These are phyloP conservation scores for Thaumatotibia leucotreta DNA, from an alignment of 1,140 invertebrate genomes.

Conservation along the genomic window DNA sequence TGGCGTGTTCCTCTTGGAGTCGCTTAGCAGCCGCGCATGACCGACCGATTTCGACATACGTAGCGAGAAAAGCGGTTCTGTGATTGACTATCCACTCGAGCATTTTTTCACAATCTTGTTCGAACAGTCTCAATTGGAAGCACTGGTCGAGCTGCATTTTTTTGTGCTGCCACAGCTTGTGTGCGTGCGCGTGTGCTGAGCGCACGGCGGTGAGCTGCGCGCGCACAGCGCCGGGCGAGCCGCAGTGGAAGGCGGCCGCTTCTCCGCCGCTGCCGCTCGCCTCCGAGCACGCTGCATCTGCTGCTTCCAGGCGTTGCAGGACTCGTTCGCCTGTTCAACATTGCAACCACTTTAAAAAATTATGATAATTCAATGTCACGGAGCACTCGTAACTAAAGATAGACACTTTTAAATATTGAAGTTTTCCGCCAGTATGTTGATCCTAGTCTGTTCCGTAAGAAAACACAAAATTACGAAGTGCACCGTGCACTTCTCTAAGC, in stretches of 20 bases:
- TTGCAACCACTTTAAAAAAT: slow-evolving; percentile 15
- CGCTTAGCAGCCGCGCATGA: slow-evolving; percentile 95
- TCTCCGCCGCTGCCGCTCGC: slow-evolving; percentile 70
- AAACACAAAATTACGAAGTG: not conserved
- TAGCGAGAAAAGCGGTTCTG: slow-evolving; percentile 94
- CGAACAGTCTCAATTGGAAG: slow-evolving; percentile 95
- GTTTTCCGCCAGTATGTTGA: too few relatives aligned
- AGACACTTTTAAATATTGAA: too few relatives aligned
- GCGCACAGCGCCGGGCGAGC: slow-evolving; percentile 57
- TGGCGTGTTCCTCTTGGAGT: slow-evolving; percentile 95
- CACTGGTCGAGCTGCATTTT: slow-evolving; percentile 96
- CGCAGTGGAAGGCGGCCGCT: slow-evolving; percentile 68
- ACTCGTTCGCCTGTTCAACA: slow-evolving; percentile 72
- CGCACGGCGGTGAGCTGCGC: slow-evolving; percentile 77
- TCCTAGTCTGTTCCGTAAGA: too few relatives aligned
- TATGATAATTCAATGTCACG: too few relatives aligned
- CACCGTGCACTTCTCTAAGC: not conserved
- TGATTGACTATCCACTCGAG: slow-evolving; percentile 98
- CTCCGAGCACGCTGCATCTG: slow-evolving; percentile 55
- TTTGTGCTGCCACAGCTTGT: slow-evolving; percentile 96
- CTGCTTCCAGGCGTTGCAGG: slow-evolving; percentile 68
- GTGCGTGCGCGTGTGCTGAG: slow-evolving; percentile 91
- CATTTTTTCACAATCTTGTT: slow-evolving; percentile 99
- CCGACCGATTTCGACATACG: slow-evolving; percentile 97
- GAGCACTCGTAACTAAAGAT: too few relatives aligned